phyloP scores from a whole-genome alignment of 2,888 invertebrate species.

The Neoitamus cyanurus region DNA sequence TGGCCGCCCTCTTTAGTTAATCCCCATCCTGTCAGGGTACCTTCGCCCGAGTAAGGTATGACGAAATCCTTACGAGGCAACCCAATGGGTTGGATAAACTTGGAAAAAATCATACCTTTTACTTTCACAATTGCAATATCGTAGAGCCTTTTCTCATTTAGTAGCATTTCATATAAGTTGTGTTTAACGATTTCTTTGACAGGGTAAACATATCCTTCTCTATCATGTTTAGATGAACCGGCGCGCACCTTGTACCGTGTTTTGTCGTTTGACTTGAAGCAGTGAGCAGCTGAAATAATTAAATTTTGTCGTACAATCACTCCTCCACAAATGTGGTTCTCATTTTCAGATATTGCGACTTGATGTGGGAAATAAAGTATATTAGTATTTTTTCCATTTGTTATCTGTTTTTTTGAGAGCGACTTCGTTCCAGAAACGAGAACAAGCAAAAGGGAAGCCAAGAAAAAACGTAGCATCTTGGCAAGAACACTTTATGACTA shows the following conservation, averaged over 20 bases:
- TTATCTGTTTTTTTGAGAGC: slow-evolving; percentile 55
- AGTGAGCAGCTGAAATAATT: slow-evolving; percentile 73
- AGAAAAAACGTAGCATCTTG: not conserved
- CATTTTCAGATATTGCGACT: slow-evolving; percentile 60
- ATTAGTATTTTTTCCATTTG: slow-evolving; percentile 58
- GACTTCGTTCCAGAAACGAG: not conserved
- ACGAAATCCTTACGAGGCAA: not conserved
- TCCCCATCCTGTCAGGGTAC: slow-evolving; percentile 50
- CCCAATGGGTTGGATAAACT: not conserved
- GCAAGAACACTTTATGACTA: not conserved
- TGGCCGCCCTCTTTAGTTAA: slow-evolving; percentile 55
- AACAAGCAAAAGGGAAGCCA: not conserved
- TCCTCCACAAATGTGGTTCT: slow-evolving; percentile 70
- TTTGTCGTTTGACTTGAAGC: slow-evolving; percentile 58
- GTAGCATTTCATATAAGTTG: not conserved
- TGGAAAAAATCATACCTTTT: not conserved
- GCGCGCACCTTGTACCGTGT: not conserved
- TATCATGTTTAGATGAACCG: not conserved
- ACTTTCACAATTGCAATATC: not conserved
- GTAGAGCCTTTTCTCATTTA: not conserved
- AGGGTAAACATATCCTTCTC: slow-evolving; percentile 1
- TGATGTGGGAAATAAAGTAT: slow-evolving; percentile 59
- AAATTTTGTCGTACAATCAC: slow-evolving; percentile 66
- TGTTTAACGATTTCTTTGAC: not conserved
- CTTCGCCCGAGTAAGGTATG: not conserved